Conservation (phyloP, 1,140 invertebrate genomes). For the Zaprionus nigranus region DNA sequence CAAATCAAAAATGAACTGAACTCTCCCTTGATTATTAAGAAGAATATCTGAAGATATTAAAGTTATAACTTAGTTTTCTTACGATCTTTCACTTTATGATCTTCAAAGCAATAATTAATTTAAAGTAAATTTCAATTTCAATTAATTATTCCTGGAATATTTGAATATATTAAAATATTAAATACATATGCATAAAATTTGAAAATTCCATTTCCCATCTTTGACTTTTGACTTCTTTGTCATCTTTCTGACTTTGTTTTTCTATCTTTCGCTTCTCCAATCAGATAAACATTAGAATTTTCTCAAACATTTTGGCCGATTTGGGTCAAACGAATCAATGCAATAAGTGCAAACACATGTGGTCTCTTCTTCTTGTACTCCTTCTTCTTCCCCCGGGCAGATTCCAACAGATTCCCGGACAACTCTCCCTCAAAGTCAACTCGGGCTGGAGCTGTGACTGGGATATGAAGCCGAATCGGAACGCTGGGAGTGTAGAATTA, state of each 20-base stretch:
- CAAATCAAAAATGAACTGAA: too few relatives aligned
- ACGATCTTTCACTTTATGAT: too few relatives aligned
- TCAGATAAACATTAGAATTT: neutral
- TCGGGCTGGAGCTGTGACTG: neutral
- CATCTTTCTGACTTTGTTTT: neutral
- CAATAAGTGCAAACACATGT: conserved; percentile 51
- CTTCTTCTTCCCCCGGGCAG: neutral
- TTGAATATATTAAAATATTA: too few relatives aligned
- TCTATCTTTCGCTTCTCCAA: neutral
- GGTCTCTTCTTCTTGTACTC: conserved; percentile 11
- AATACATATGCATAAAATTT: neutral
- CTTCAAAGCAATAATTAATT: too few relatives aligned
- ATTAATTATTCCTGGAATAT: too few relatives aligned
- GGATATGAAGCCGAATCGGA: conserved; percentile 7
- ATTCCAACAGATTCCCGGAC: conserved; percentile 1
- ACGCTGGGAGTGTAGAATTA: conserved; percentile 41
- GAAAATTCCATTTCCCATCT: neutral
- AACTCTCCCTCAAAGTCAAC: neutral
- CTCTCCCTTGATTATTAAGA: too few relatives aligned
- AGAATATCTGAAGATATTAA: too few relatives aligned
- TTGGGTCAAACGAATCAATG: conserved; percentile 58
- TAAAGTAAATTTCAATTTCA: too few relatives aligned
- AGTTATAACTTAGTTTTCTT: too few relatives aligned
- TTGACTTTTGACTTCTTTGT: neutral
- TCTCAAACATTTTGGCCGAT: conserved; percentile 33